phyloP scores from a whole-genome alignment of 2,113 vertebrate species.

The Coryphaenoides rupestris region DNA sequence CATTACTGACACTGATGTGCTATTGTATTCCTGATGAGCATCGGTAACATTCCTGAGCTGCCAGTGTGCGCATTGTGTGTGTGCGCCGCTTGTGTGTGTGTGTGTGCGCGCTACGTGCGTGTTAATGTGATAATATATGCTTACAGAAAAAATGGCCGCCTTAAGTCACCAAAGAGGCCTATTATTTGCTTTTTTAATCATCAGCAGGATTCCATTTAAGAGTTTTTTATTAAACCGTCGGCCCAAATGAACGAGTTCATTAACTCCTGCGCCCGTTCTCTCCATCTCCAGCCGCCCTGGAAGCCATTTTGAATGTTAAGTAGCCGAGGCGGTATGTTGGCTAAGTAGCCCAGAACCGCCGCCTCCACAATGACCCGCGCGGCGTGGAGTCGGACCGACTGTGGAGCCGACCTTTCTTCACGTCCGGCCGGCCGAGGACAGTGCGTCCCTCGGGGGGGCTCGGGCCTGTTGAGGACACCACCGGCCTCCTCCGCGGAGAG shows the following conservation, averaged over 20 bases:
- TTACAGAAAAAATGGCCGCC: constrained; percentile 15
- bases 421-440: no score
- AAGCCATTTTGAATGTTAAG: neutral
- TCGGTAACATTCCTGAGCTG: constrained; percentile 21
- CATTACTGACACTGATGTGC: constrained; percentile 39
- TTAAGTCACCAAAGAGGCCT: constrained; percentile 11
- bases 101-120: neutral
- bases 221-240: no score
- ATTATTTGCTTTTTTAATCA: no score
- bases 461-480: no score
- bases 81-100: neutral
- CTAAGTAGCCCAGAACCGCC: neutral
- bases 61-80: neutral
- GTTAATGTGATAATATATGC: neutral
- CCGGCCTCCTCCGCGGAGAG: no score
- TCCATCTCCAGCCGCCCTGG: neutral
- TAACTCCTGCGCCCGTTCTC: neutral
- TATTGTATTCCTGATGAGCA: constrained; percentile 39
- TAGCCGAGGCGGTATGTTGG: neutral
- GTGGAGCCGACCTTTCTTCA: no score
- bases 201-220: no score
- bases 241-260: neutral
- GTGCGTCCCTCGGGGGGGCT: no score
- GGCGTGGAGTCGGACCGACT: no score
- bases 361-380: neutral